Evolutionary conservation across 2,888 invertebrate genomes (phyloP).

Genomic region (Dynastes maya): DNA sequence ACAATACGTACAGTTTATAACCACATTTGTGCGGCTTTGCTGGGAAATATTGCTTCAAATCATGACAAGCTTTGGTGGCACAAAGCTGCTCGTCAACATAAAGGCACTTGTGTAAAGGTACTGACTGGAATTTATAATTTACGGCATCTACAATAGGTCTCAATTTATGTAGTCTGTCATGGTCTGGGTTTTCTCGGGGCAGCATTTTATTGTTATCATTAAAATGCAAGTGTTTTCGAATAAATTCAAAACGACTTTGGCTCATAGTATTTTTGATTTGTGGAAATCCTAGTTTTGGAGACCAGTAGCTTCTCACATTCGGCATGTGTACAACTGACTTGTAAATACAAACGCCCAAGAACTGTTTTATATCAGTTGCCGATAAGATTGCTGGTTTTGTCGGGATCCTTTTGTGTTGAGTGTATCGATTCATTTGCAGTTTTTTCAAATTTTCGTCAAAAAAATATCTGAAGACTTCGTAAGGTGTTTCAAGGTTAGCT

Average conservation of each 20-base stretch:
- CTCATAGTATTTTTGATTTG: neutral
- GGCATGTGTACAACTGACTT: neutral
- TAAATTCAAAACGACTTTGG: too few species aligned
- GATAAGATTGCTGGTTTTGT: too few species aligned
- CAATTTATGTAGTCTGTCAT: conserved; percentile 7
- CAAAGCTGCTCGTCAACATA: neutral
- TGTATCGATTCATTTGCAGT: conserved; percentile 6
- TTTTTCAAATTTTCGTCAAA: neutral
- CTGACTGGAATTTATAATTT: neutral
- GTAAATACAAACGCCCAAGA: neutral
- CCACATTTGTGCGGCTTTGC: neutral
- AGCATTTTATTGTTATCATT: too few species aligned
- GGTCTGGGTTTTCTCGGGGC: neutral
- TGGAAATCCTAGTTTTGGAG: neutral
- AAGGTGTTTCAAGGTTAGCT: neutral
- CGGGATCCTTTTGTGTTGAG: neutral
- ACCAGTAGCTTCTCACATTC: neutral
- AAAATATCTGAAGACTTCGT: neutral
- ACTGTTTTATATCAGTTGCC: too few species aligned
- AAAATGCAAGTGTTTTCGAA: too few species aligned
- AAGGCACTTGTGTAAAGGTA: neutral
- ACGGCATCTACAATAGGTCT: neutral
- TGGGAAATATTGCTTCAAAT: neutral
- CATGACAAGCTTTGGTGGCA: neutral
- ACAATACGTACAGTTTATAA: neutral